These are phyloP conservation scores for Gymnopithys bicolor DNA, from an alignment of 2,797 vertebrate species.

Conservation along the genomic window DNA sequence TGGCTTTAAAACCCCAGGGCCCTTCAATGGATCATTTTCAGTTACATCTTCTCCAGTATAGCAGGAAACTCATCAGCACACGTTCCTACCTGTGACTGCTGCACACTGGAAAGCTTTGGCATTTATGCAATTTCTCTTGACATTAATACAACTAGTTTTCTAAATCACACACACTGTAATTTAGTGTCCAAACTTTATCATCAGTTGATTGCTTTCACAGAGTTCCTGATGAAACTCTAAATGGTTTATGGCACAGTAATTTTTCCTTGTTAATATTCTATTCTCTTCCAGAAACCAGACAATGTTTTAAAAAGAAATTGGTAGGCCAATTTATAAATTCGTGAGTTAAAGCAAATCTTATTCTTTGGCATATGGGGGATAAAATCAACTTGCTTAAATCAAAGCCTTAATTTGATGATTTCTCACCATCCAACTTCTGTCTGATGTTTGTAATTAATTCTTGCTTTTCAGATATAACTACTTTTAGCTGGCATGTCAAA, in stretches of 20 bases:
- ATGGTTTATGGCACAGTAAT: background rate
- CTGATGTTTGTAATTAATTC: conserved; percentile 58
- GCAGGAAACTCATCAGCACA: background rate
- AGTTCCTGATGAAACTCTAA: background rate
- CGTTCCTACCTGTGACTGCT: background rate
- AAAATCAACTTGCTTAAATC: conserved; percentile 69
- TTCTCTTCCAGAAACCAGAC: conserved; percentile 14
- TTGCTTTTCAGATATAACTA: background rate
- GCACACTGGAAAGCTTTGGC: background rate
- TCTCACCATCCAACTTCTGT: conserved; percentile 35
- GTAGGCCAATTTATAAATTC: conserved; percentile 63
- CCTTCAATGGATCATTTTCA: background rate
- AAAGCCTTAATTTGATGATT: conserved; percentile 71
- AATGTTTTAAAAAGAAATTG: conserved; percentile 4
- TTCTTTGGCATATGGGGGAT: conserved; percentile 48
- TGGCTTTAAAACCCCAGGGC: background rate
- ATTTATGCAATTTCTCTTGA: background rate
- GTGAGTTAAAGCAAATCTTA: conserved; percentile 59
- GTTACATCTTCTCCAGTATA: background rate
- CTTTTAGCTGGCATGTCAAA: background rate
- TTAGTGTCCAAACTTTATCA: conserved; percentile 36
- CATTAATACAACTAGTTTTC: background rate
- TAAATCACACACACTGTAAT: background rate
- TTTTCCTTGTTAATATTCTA: background rate
- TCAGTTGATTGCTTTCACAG: background rate